phyloP scores from a whole-genome alignment of 2,888 invertebrate genomes.

The Belgica antarctica region DNA sequence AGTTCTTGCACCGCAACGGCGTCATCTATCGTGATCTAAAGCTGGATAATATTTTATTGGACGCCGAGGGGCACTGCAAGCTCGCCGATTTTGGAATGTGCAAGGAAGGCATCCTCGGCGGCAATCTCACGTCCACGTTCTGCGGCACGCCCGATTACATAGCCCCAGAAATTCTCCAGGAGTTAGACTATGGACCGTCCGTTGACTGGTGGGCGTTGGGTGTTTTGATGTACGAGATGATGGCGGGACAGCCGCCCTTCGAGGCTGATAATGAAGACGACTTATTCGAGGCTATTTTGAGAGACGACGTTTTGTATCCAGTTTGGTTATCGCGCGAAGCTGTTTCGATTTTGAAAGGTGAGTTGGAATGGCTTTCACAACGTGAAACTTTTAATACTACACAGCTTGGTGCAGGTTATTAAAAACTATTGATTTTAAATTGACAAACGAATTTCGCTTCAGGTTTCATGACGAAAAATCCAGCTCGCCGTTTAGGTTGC shows the following conservation, averaged over 20 bases:
- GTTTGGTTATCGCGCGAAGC: slow-evolving; percentile 93
- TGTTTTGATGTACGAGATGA: slow-evolving; percentile 98
- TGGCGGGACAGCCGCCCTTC: slow-evolving; percentile 99
- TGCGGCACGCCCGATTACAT: slow-evolving; percentile 99
- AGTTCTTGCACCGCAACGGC: slow-evolving; percentile 94
- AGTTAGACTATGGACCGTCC: slow-evolving; percentile 84
- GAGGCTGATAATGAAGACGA: slow-evolving; percentile 99
- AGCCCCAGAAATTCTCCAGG: slow-evolving; percentile 95
- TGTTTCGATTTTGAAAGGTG: slow-evolving; percentile 80
- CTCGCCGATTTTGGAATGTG: slow-evolving; percentile 98
- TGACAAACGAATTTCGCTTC: too few relatives aligned
- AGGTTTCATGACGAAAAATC: slow-evolving; percentile 97
- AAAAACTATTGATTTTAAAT: neutral
- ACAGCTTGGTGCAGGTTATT: neutral
- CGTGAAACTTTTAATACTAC: slow-evolving; percentile 1
- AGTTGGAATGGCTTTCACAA: neutral
- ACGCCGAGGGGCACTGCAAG: slow-evolving; percentile 93
- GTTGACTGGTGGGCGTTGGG: slow-evolving; percentile 98
- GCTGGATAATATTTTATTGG: slow-evolving; percentile 95
- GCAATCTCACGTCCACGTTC: slow-evolving; percentile 90
- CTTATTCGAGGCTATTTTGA: slow-evolving; percentile 95
- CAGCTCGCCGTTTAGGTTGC: slow-evolving; percentile 90
- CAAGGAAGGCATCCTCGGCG: slow-evolving; percentile 70
- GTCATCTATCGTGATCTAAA: slow-evolving; percentile 99
- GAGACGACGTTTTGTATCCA: slow-evolving; percentile 97